These are phyloP conservation scores for Chrysolina americana DNA, from an alignment of 2,888 invertebrate genomes.

Conservation along the genomic window DNA sequence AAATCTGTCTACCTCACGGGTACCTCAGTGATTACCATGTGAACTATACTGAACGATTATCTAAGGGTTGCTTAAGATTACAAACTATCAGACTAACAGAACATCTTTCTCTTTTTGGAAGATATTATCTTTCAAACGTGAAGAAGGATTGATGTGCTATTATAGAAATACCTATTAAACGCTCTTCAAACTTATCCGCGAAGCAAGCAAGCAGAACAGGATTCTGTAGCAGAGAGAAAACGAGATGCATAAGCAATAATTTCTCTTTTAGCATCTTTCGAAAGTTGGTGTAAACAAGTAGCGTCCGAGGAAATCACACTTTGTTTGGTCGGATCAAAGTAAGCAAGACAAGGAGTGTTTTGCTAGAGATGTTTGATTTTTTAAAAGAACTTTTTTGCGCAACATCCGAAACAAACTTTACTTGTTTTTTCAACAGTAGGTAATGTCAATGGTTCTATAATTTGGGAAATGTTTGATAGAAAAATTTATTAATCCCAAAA, in stretches of 20 bases:
- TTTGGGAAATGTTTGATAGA: conserved; percentile 6
- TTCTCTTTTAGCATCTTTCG: conserved; percentile 21
- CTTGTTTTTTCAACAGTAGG: conserved; percentile 1
- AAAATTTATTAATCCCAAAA: conserved; percentile 39
- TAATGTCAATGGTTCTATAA: conserved; percentile 21
- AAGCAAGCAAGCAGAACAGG: conserved; percentile 51
- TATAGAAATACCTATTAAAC: conserved; percentile 33
- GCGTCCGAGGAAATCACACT: conserved; percentile 30
- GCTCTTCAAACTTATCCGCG: conserved; percentile 53
- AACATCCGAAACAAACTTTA: conserved; percentile 8
- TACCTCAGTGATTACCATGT: no score
- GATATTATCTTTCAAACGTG: background rate
- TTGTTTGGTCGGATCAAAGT: conserved; percentile 29
- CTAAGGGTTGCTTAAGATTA: no score
- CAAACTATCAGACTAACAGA: background rate
- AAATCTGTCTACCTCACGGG: no score
- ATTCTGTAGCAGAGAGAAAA: conserved; percentile 23
- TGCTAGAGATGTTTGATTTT: conserved; percentile 33
- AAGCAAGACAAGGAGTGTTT: conserved; percentile 29
- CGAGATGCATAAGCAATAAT: conserved; percentile 39
- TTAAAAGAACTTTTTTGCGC: conserved; percentile 27
- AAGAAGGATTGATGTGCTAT: conserved; percentile 42
- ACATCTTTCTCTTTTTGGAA: background rate
- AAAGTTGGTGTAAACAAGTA: conserved; percentile 20
- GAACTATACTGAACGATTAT: no score